Percentiles rank a stretch among this genome's conserved stretches.
These are phyloP conservation scores for Andrena chrysosceles DNA, from an alignment of 2,888 invertebrate genomes.

Conservation along the genomic window DNA sequence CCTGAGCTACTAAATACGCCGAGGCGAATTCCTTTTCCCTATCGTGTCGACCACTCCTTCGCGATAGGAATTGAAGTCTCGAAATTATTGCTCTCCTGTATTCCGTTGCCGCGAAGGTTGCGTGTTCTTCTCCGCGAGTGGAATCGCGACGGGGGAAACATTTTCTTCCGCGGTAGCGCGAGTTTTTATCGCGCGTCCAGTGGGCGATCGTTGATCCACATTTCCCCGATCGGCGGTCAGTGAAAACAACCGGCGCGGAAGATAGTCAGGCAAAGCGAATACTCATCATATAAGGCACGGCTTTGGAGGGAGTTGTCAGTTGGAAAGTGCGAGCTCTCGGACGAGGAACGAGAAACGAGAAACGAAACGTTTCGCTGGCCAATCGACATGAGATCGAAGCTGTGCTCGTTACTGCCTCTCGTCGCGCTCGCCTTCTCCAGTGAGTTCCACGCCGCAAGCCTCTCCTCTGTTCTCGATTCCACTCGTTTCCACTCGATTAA, in stretches of 20 bases:
- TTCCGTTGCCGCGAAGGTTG: background rate
- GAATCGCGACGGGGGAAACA: background rate
- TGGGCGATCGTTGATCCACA: conserved; percentile 68
- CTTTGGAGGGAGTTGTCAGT: conserved; percentile 80
- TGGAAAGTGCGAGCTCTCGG: conserved; percentile 81
- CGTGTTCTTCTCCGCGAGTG: too few relatives aligned
- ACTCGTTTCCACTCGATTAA: too few relatives aligned
- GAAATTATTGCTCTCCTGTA: background rate
- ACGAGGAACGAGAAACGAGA: conserved; percentile 68
- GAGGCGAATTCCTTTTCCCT: background rate
- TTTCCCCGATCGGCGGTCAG: conserved; percentile 72
- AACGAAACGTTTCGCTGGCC: conserved; percentile 51
- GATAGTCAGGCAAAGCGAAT: conserved; percentile 64
- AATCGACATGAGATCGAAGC: conserved; percentile 73
- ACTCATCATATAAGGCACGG: conserved; percentile 77
- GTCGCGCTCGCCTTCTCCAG: conserved; percentile 69
- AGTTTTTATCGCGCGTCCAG: background rate
- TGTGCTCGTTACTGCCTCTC: conserved; percentile 65
- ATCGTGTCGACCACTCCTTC: background rate
- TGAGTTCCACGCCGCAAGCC: conserved; percentile 63
- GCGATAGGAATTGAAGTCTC: background rate
- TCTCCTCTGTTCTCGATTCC: background rate
- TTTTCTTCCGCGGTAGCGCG: background rate
- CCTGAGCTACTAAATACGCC: background rate
- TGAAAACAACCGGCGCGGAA: conserved; percentile 75